Percentiles rank a stretch among this genome's conserved stretches.
Conservation (phyloP, 2,113 vertebrate genomes). For the Xiphophorus hellerii region DNA sequence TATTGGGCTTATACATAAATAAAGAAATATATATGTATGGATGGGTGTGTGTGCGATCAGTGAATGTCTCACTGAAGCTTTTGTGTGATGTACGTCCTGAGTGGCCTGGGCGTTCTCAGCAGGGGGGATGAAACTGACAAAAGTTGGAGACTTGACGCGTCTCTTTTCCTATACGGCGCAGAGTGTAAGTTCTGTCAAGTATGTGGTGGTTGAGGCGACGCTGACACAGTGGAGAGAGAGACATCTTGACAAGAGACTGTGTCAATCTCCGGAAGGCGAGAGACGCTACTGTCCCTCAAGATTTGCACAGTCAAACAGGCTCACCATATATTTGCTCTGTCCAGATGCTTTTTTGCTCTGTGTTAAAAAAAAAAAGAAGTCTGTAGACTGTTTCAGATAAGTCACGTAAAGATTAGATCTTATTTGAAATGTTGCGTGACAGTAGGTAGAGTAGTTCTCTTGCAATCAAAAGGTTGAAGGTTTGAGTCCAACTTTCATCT, state of each 20-base stretch:
- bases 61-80: not conserved
- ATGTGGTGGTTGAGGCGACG: conserved; percentile 24
- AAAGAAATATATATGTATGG: not conserved
- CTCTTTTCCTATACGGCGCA: conserved; percentile 14
- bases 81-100: not conserved
- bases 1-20: not conserved
- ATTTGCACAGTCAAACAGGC: conserved; percentile 22
- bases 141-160: conserved; percentile 23
- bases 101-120: conserved; percentile 13
- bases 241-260: conserved; percentile 41
- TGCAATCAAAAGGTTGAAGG: too few species aligned
- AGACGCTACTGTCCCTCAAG: conserved; percentile 24
- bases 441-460: too few species aligned
- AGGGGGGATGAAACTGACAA: conserved; percentile 20
- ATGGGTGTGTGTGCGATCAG: not conserved
- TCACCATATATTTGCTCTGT: conserved; percentile 7
- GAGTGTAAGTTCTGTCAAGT: not conserved
- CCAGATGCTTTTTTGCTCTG: not conserved
- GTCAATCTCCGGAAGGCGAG: conserved; percentile 39
- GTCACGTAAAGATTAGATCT: too few species aligned
- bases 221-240: conserved; percentile 34
- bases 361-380: too few species aligned
- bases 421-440: too few species aligned
- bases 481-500: too few species aligned
- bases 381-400: too few species aligned